Evolutionary conservation across 1,140 invertebrate genomes (phyloP), one percentile per base, ranked within the genome.

Genomic region (Apis cerana): DNA sequence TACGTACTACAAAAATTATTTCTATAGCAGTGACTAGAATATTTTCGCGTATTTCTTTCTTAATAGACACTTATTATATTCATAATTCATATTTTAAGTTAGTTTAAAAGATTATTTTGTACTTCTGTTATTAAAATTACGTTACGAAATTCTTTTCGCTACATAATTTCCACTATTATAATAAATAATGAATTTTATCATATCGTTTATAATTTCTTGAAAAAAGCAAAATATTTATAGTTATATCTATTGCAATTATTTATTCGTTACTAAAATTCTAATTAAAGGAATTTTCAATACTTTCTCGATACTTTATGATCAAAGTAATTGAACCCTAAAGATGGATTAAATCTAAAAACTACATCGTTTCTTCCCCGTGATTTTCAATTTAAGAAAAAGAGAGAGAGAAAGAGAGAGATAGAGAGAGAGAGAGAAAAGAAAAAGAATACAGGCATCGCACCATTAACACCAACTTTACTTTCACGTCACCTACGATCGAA

Each of bases 401-500:
- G 7, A 54, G 7, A 17, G 17, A 54, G 17, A 54, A 7, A 3
- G 2, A 54, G 17, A 17, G 11, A 54, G 13, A 54, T 0, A 54
- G 5, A 54, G 54, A 54, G 3, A 12, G 4, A 61, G 2, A n/a
- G 13, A 13, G 13, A 23, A 62, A 13, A 67, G n/a, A 69, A 12
- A 69, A 50, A 23, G 13, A 27, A 2, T 7, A 9, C 2, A 21
- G 19, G 33, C n/a, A 17, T 15, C 13, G 21, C n/a, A 43, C 17
- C 50, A 56, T 13, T 62, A 75, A 80, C 59, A 65, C 70, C 48
- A 11, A 65, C 59, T 75, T 80, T 27, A 75, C 69, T 62, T 79
- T 43, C 58, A 62, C 56, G 56, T 61, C 21, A 21, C 7, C 9
- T 12, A 65, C 33, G 33, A 50, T 50, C 43, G 21, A 75, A 43